Base-by-base conservation (phyloP, 2,888 invertebrate genomes). In the Hirtodrosophila confusa region DNA sequence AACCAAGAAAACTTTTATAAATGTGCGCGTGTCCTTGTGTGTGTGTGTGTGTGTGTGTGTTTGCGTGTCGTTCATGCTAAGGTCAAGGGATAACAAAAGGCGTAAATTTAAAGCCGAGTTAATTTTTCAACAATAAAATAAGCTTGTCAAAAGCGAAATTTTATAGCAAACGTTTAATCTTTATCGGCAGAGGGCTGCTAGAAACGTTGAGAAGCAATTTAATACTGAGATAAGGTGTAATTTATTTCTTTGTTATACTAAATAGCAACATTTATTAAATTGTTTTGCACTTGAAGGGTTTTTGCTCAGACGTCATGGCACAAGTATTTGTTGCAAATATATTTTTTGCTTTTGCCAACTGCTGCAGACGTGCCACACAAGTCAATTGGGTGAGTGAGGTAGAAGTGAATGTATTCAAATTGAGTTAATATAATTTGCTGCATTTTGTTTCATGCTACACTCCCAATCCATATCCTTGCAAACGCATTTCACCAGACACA, bases 21-120 rank as follows among this genome's bases (percentile, higher is more conserved):
- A 79, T 78, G 60, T 31, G 61, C 58, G 48, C 12, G 31, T 35
- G n/a, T 48, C 44, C 12, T 43, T 47, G 44, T 63, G 60, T 31
- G 61, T 58, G 48, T n/a, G 31, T 35, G n/a, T 48, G 17, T 17
- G 17, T 17, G 2, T 35, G 47, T 55, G 47, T 24, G 36, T 33
- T 45, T 45, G 63, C 44, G 44, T 63, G 41, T 51, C 49, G 70
- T 67, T 41, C 51, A 35, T 51, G 44, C 48, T 69, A 55, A 83
- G 78, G 83, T 82, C 86, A 82, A 74, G 69, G 86, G 73, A 78
- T 87, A 83, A 83, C 88, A 83, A 83, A 87, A 85, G 82, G 86
- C 88, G 82, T 87, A 75, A 85, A 87, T 83, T 83, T 83, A 85
- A 83, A 76, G 82, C 65, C 83, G 23, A 87, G 83, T 83, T 87